phyloP scores from a whole-genome alignment of 2,113 vertebrate genomes.

The Nesoenas mayeri region DNA sequence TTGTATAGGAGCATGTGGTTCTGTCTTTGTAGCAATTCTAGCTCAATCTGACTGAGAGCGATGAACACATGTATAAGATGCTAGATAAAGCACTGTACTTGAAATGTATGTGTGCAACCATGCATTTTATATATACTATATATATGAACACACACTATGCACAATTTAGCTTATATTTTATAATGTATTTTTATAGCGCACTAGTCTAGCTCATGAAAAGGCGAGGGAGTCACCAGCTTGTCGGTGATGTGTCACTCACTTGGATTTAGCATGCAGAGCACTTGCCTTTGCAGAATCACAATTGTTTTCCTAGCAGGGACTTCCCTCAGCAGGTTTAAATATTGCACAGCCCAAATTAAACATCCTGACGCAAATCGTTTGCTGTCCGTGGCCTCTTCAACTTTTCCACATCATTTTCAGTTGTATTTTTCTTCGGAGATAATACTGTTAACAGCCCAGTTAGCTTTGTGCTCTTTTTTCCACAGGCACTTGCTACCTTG shows the following conservation, averaged over 20 bases:
- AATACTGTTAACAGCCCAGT: not conserved
- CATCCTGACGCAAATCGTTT: not conserved
- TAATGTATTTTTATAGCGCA: not conserved
- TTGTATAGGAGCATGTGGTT: not conserved
- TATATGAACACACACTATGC: not conserved
- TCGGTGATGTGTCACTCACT: not conserved
- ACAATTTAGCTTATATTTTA: not conserved
- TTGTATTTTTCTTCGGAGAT: not conserved
- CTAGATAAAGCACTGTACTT: not conserved
- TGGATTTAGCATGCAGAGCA: not conserved
- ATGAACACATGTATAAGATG: fast-evolving
- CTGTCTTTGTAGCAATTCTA: not conserved
- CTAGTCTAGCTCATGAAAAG: not conserved
- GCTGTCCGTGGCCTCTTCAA: not conserved
- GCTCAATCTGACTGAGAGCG: not conserved
- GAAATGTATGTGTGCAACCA: not conserved
- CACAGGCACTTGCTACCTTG: not conserved
- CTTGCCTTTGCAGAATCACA: not conserved
- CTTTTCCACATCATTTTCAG: not conserved
- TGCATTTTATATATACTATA: not conserved
- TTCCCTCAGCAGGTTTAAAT: not conserved
- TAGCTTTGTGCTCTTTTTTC: not conserved
- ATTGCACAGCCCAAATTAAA: not conserved
- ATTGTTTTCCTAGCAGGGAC: not conserved
- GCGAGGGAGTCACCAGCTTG: not conserved